Evolutionary conservation across 2,113 vertebrate species (phyloP), one percentile per base, ranked within the genome.

Genomic region (Lampris incognitus): DNA sequence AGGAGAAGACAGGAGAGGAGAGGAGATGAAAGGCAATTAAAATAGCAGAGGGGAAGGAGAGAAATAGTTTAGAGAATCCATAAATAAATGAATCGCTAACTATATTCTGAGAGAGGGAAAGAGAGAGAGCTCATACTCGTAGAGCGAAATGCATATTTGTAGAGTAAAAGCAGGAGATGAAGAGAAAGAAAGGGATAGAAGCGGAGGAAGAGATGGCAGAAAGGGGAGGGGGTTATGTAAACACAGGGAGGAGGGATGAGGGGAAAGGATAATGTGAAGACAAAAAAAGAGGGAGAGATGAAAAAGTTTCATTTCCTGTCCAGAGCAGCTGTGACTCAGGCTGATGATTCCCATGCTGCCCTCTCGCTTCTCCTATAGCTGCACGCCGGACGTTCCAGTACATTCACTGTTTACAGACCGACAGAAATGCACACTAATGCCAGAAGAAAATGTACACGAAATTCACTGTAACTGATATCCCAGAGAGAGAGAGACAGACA

Each of bases 221-320:
- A 54, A 59, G 13, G 5, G 9, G 39, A 62, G 9, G 38, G 2
- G 40, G 11, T 13, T 59, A 44, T 38, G 13, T 8, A 7, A n/a
- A 68, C 41, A n/a, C 13, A 10, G 72, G 44, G 7, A 70, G 39
- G 41, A 61, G 11, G 44, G 56, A 42, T 1, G 9, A 11, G 10
- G 24, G n/a, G 42, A 69, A 55, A n/a, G 3, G 3, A 72, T 49
- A 24, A 51, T 39, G n/a, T 9, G 52, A 68, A 72, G 66, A 48
- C 46, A 57, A 7, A 51, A 52, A 40, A n/a, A 38, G 0, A 36
- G 9, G 51, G 6, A 48, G 42, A 10, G 41, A 52, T 24, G 24
- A 3, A 7, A 39, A 37, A 56, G n/a, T 52, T 72, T 64, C 6
- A 71, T 81, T 85, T 89, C 89, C 85, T 83, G 64, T 71, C n/a